phyloP scores from a whole-genome alignment of 2,797 vertebrate species.

The Aldrovandia affinis region DNA sequence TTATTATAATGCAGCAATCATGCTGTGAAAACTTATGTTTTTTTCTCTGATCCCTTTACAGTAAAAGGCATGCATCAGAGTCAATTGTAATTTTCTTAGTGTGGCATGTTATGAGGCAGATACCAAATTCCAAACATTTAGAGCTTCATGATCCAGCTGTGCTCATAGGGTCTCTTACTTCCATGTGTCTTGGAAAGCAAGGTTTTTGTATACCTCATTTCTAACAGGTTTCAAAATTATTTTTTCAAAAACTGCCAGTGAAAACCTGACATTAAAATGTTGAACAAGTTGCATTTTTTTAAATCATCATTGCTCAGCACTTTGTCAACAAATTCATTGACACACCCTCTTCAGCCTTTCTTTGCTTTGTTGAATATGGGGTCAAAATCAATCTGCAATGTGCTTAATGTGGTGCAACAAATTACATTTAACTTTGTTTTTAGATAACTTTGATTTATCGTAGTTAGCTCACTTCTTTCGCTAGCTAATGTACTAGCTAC shows the following conservation, averaged over 20 bases:
- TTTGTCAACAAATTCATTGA: not conserved
- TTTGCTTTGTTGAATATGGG: not conserved
- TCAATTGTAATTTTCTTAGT: conserved; percentile 61
- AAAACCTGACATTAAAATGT: not conserved
- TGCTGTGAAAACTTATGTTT: conserved; percentile 62
- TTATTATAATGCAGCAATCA: conserved; percentile 66
- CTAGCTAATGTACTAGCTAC: not conserved
- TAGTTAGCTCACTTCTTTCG: not conserved
- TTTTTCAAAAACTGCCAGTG: not conserved
- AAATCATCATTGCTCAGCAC: not conserved
- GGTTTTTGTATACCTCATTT: too few species aligned
- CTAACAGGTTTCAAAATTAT: too few species aligned
- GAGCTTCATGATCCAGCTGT: too few species aligned
- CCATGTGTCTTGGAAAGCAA: too few species aligned
- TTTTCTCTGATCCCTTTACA: conserved; percentile 39
- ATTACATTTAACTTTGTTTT: not conserved
- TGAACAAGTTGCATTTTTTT: not conserved
- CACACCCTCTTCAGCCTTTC: not conserved
- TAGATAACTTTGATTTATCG: not conserved
- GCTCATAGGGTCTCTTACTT: too few species aligned
- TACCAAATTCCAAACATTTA: too few species aligned
- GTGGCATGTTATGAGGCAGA: conserved; percentile 62
- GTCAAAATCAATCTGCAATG: not conserved
- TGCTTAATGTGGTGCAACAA: not conserved
- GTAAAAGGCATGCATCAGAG: conserved; percentile 58